Evolutionary conservation across 2,888 invertebrate genomes (phyloP), one percentile per base, ranked within the genome.

Genomic region (Timandra comae): DNA sequence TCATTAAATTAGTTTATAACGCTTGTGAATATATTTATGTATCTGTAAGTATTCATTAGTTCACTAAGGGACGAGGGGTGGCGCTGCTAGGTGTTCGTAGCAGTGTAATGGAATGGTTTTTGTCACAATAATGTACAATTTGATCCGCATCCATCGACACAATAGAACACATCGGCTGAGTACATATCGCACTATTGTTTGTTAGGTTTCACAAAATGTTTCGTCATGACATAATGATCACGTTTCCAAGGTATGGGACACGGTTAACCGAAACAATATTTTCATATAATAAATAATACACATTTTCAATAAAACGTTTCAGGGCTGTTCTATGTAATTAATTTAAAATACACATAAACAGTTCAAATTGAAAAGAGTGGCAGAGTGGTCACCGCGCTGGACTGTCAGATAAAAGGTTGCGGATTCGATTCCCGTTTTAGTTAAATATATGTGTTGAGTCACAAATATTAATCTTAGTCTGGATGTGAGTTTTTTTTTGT

Each of bases 151-250:
- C 59, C 57, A 55, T 49, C 47, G 50, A 41, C 53, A 76, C 73
- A 78, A 76, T 72, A 59, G 62, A 43, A 54, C 46, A 59, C 63
- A 63, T 56, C 63, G 58, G 53, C 64, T 63, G 62, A 57, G 38
- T 70, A 73, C 67, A 71, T 64, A 66, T 52, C 29, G 49, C 40
- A 42, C 62, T 58, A 76, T 75, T 77, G 74, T 77, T 55, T 57
- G 52, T 37, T 45, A 45, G 52, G 61, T 72, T 70, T 66, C 61
- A 66, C 64, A 66, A 64, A 68, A 66, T 52, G 57, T 72, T 66
- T 67, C 60, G 61, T 67, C 65, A 67, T 66, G 53, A 65, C 55
- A 63, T 61, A 68, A 67, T 62, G 55, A 59, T 53, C 49, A 62
- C 54, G 52, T 52, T 50, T 37, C 35, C 42, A 41, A 45, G 36